Evolutionary conservation across 1,140 invertebrate species (phyloP), one percentile per base, ranked within the genome.

Genomic region (Capitella teleta): DNA sequence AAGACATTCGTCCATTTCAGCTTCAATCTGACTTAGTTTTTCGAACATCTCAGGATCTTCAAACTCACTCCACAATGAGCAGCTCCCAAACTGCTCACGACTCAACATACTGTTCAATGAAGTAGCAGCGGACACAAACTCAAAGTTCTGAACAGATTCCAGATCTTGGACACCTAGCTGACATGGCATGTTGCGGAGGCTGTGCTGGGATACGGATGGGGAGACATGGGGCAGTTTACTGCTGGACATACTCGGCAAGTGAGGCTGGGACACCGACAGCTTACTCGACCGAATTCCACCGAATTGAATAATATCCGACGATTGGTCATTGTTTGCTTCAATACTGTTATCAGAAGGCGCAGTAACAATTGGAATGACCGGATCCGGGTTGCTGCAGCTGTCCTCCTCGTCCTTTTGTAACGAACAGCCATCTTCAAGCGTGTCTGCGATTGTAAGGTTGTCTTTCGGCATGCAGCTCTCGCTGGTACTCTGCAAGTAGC

Each of bases 1-100:
- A 26, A 65, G 43, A 42, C 57, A 63, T 28, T 54, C 55, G 28
- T 65, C 63, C 64, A 66, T 66, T 55, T 66, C 66, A 41, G 57
- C 24, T 30, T 53, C 52, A 36, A 53, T 53, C 37, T 41, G 38
- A 30, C 47, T 50, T 2, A 53, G 38, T 43, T 43, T 50, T 16
- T 50, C 52, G 18, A 53, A 25, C 12, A 53, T 53, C 6, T 19
- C 40, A 19, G 36, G 47, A 14, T 46, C 32, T 16, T 53, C 44
- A 41, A 41, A 21, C 12, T 51, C 49, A 28, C 38, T 44, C 49
- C 49, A 51, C n/a, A n/a, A n/a, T 14, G 41, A 8, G 23, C 5
- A 38, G 24, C 25, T 42, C 6, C n/a, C 37, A 6, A 14, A 28
- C 23, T n/a, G 26, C 45, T 26, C 25, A 16, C 30, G 46, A 43